Conservation (phyloP, 2,797 vertebrate species). For the Poeciliopsis infans region DNA sequence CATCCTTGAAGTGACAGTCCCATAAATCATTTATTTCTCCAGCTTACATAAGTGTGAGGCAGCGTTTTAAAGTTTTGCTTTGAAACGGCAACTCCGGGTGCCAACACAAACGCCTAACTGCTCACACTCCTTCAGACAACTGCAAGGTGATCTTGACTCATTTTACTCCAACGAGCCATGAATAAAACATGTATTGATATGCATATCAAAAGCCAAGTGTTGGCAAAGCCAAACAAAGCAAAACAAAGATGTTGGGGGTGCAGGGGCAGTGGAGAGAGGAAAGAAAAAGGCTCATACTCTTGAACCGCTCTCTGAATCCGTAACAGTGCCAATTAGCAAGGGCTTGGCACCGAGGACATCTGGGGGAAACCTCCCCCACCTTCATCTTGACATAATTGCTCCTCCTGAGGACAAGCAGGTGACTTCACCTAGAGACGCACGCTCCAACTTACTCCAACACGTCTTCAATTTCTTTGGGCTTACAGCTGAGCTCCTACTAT, state of each 20-base stretch:
- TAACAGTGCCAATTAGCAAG: constrained; percentile 81
- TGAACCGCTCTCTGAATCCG: constrained; percentile 68
- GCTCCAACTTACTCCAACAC: constrained; percentile 69
- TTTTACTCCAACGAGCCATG: constrained; percentile 66
- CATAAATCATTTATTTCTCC: constrained; percentile 71
- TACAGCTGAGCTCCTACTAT: constrained; percentile 72
- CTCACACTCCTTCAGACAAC: constrained; percentile 48
- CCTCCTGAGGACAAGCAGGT: constrained; percentile 83
- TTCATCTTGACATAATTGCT: constrained; percentile 83
- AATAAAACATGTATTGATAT: constrained; percentile 84
- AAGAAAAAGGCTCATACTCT: constrained; percentile 57
- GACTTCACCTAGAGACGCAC: constrained; percentile 73
- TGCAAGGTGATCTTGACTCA: constrained; percentile 63
- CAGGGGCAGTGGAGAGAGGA: constrained; percentile 35
- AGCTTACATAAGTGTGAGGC: constrained; percentile 46
- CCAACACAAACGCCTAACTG: constrained; percentile 21
- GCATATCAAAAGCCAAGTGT: constrained; percentile 77
- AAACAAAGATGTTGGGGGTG: constrained; percentile 63
- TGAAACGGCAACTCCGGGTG: constrained; percentile 51
- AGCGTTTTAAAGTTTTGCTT: constrained; percentile 47
- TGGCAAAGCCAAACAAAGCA: constrained; percentile 77
- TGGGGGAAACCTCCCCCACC: constrained; percentile 66
- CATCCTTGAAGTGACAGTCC: constrained; percentile 48
- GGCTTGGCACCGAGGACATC: constrained; percentile 67
- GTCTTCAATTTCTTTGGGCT: constrained; percentile 66